Base-by-base conservation (phyloP, 35 echinoderm and acorn worm genomes). In the Ophiothrix spiculata region DNA sequence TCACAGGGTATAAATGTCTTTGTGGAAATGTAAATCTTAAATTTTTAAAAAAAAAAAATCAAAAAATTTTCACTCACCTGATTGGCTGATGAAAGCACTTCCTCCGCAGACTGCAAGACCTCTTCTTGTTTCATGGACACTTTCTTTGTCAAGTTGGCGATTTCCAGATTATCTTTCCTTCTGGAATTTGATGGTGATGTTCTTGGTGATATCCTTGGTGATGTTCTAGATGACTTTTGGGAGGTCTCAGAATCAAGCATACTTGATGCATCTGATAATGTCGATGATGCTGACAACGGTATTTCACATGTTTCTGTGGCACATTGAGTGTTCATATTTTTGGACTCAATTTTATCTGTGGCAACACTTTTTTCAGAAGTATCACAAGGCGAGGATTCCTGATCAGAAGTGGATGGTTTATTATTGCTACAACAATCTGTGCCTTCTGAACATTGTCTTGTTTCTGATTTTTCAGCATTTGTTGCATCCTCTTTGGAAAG, bases 131-230 rank as follows among this genome's bases (percentile, higher is more conserved):
- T 99, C 33, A 99, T 89, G 60, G 88, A 91, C 45, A 99, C 76
- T 81, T 99, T 99, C 56, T 99, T 91, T 60, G 86, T 99, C 33
- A 99, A 75, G 77, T 99, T 99, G 63, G 89, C 86, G 33, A 98
- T 74, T 36, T 98, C 91, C 4, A 90, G 64, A 49, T 88, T 92
- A 36, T 90, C 91, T 40, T 97, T 97, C 83, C 84, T 79, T 87
- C 46, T 37, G 42, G 37, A 34, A 32, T n/a, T 60, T 19, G 69
- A 75, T 14, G 88, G 88, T 31, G 88, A 85, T 39, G 81, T 60
- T 31, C 31, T 84, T 38, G 90, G 90, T 38, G 84, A 73, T n/a
- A n/a, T n/a, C 34, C 19, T 32, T 28, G 75, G 76, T 0, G 86
- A 38, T 19, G 36, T 19, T 60, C 25, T 35, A 15, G n/a, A n/a